phyloP scores from a whole-genome alignment of 2,888 invertebrate genomes.

The Lasioglossum villosulum region DNA sequence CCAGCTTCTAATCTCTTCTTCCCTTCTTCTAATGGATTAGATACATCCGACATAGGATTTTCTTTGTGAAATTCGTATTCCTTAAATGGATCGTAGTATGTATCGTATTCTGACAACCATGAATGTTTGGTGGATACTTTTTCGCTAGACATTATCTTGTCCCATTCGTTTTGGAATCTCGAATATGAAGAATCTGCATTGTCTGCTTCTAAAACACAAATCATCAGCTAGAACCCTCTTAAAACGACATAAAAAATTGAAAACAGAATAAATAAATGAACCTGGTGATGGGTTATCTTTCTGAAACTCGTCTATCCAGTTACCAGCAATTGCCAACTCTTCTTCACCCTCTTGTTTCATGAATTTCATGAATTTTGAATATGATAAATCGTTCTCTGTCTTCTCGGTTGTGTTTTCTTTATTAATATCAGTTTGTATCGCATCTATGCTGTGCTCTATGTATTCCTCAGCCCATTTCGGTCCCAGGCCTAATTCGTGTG shows the following conservation, averaged over 20 bases:
- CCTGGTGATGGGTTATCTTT: conserved; percentile 74
- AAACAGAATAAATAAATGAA: conserved; percentile 48
- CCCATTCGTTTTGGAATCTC: conserved; percentile 91
- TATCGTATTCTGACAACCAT: conserved; percentile 90
- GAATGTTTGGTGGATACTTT: conserved; percentile 86
- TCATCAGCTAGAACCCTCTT: not conserved
- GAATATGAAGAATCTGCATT: conserved; percentile 85
- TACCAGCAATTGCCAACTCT: conserved; percentile 76
- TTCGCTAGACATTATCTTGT: conserved; percentile 88
- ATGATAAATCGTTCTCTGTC: conserved; percentile 86
- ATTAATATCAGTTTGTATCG: conserved; percentile 76
- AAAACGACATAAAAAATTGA: not conserved
- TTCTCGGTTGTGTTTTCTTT: conserved; percentile 56
- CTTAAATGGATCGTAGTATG: conserved; percentile 88
- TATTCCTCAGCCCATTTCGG: conserved; percentile 89
- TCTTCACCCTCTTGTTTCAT: conserved; percentile 90
- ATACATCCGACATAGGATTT: conserved; percentile 92
- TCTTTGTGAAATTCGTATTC: conserved; percentile 93
- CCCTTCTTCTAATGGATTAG: conserved; percentile 94
- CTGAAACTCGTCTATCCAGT: conserved; percentile 82
- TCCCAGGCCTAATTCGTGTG: conserved; percentile 84
- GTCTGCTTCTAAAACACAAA: conserved; percentile 83
- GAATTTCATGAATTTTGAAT: conserved; percentile 94
- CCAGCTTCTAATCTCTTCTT: conserved; percentile 93
- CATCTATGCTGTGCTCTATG: conserved; percentile 82